Evolutionary conservation across 2,888 invertebrate species (phyloP), one percentile per base, ranked within the genome.

Genomic region (Dasypolia templi): DNA sequence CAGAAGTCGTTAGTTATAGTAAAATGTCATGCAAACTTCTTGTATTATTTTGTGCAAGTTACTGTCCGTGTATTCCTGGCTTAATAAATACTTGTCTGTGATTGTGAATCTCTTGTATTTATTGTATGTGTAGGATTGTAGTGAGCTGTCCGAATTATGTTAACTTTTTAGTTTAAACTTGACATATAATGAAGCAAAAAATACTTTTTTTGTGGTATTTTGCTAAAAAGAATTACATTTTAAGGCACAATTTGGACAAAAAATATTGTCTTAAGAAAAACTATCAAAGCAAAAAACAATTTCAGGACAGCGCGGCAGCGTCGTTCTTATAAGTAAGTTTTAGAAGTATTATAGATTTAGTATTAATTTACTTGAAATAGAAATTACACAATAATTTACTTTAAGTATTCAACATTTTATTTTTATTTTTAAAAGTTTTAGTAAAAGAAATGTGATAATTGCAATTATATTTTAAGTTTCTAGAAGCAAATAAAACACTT

Each of bases 91-190:
- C 19, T 26, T 32, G 12, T 64, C 72, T 83, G 84, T 84, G 77
- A 83, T 77, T 62, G 51, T 76, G 62, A 69, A 55, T 67, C 62
- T 74, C 46, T 39, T 73, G n/a, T 74, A 72, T 70, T 64, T 83
- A 80, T 72, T 42, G 17, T 71, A 26, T 68, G 35, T 65, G 26
- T 68, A 64, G 22, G 3, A 3, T 4, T 17, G n/a, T 22, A 29
- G n/a, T 46, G 35, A 29, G 53, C 46, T 75, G 53, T 75, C 49
- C 58, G 49, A 26, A 26, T 39, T 14, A 35, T 19, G n/a, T 19
- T 14, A 70, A 69, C 35, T 26, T 49, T 22, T 19, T 42, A 42
- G 22, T 6, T 32, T 22, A 19, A 32, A n/a, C 2, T n/a, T 4
- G 35, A 35, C 17, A 35, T 22, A 32, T n/a, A 35, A 19, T 19